Conservation (phyloP, 2,797 vertebrate genomes). For the Schizopygopsis malacanthus region DNA sequence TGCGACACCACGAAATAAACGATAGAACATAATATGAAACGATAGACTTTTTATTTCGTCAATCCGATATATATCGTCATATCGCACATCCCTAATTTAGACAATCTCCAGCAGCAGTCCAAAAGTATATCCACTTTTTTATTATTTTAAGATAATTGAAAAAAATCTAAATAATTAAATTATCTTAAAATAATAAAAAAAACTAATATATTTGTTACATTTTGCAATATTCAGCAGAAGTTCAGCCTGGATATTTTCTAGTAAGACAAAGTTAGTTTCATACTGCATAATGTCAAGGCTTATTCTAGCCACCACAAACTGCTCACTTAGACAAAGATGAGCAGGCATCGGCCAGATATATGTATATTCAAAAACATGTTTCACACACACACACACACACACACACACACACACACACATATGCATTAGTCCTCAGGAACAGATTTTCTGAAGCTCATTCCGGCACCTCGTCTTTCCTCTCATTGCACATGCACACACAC, state of each 20-base stretch:
- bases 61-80: too few species aligned
- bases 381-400: too few species aligned
- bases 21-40: too few species aligned
- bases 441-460: neutral
- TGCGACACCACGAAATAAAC: too few species aligned
- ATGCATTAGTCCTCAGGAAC: neutral
- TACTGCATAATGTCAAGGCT: neutral
- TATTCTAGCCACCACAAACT: neutral
- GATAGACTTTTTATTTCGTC: too few species aligned
- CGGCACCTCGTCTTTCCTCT: conserved; percentile 24
- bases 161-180: too few species aligned
- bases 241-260: neutral
- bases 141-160: too few species aligned
- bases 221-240: neutral
- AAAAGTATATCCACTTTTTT: neutral
- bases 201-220: neutral
- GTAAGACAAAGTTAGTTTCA: neutral
- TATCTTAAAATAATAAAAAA: too few species aligned
- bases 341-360: neutral
- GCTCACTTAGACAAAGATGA: neutral
- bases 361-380: neutral
- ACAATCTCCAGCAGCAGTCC: neutral
- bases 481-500: neutral
- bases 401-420: neutral
- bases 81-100: too few species aligned